Evolutionary conservation across 2,113 vertebrate species (phyloP).

Genomic region (Paedocypris sp.): DNA sequence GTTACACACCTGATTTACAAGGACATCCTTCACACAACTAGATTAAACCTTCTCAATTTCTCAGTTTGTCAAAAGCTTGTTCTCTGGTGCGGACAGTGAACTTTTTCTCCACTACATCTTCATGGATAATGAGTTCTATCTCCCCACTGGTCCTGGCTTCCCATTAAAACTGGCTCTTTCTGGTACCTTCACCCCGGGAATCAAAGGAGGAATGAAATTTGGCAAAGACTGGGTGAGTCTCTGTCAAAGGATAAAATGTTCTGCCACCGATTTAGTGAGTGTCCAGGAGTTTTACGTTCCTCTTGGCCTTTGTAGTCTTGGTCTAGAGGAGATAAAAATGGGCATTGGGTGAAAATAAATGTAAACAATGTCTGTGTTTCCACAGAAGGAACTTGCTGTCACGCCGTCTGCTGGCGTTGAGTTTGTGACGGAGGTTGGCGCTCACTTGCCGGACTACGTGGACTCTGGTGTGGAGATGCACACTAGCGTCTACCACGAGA

Average conservation of each 20-base stretch:
- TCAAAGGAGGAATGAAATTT: constrained; percentile 68
- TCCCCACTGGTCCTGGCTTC: constrained; percentile 78
- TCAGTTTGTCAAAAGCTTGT: constrained; percentile 58
- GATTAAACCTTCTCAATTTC: not conserved
- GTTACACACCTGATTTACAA: not conserved
- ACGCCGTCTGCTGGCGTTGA: constrained; percentile 80
- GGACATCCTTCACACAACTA: not conserved
- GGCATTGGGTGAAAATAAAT: too few relatives aligned
- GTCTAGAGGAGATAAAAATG: too few relatives aligned
- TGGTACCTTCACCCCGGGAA: constrained; percentile 72
- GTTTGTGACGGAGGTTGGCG: constrained; percentile 72
- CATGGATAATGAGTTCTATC: constrained; percentile 86
- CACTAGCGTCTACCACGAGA: constrained; percentile 79
- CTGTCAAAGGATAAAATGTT: too few relatives aligned
- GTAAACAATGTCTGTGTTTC: too few relatives aligned
- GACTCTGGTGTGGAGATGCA: constrained; percentile 73
- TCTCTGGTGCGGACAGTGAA: constrained; percentile 61
- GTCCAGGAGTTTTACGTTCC: too few relatives aligned
- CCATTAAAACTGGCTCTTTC: constrained; percentile 76
- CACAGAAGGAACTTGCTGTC: constrained; percentile 63
- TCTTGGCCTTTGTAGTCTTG: too few relatives aligned
- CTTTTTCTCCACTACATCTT: constrained; percentile 89
- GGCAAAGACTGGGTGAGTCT: constrained; percentile 59
- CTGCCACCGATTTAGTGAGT: too few relatives aligned
- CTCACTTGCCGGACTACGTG: constrained; percentile 71